These are phyloP conservation scores for Squalus acanthias DNA, from an alignment of 2,797 vertebrate species.

Conservation along the genomic window DNA sequence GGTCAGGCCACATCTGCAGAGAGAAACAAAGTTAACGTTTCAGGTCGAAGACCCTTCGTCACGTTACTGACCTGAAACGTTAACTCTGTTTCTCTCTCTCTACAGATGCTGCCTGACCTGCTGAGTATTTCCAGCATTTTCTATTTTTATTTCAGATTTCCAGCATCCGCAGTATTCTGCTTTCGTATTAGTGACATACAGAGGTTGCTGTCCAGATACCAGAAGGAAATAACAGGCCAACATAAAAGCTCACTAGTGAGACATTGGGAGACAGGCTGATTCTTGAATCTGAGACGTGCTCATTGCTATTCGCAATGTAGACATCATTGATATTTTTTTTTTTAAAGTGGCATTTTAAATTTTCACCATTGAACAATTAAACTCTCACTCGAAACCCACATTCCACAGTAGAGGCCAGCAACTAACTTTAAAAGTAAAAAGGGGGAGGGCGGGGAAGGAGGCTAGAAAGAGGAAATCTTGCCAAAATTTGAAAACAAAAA, in stretches of 20 bases:
- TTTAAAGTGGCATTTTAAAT: background rate
- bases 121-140: too few species aligned
- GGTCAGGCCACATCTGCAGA: too few species aligned
- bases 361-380: background rate
- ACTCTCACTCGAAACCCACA: background rate
- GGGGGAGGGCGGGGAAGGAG: background rate
- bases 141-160: too few species aligned
- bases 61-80: too few species aligned
- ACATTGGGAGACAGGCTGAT: background rate
- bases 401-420: background rate
- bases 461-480: too few species aligned
- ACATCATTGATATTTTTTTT: background rate
- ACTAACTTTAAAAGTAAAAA: too few species aligned
- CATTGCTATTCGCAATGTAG: background rate
- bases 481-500: background rate
- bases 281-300: background rate
- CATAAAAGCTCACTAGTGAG: background rate
- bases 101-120: too few species aligned
- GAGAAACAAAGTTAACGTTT: too few species aligned
- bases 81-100: too few species aligned
- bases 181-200: background rate
- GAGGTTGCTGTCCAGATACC: background rate
- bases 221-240: background rate
- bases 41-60: too few species aligned
- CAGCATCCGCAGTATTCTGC: too few species aligned